phyloP scores from a whole-genome alignment of 1,140 invertebrate species.

The Plutomurus gul region DNA sequence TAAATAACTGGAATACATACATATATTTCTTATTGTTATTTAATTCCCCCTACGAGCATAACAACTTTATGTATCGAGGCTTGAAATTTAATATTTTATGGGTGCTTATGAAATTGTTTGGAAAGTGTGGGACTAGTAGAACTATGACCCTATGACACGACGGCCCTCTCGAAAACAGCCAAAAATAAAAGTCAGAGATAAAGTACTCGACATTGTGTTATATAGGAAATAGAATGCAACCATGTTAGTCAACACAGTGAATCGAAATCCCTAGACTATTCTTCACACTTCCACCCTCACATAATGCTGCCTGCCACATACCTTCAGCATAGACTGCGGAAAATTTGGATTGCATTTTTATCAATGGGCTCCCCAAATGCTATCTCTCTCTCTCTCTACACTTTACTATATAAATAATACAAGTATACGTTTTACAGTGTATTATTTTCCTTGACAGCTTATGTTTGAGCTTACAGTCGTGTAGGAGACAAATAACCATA shows the following conservation, averaged over 20 bases:
- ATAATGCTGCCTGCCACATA: not conserved
- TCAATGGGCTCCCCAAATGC: not conserved
- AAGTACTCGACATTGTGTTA: slow-evolving; percentile 3
- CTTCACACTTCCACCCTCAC: slow-evolving; percentile 24
- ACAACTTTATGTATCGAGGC: not conserved
- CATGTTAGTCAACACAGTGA: not conserved
- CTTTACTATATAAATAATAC: no score
- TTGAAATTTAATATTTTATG: not conserved
- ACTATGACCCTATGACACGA: not conserved
- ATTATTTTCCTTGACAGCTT: no score
- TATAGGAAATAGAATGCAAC: not conserved
- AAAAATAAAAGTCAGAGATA: not conserved
- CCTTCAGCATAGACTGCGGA: not conserved
- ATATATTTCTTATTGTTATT: not conserved
- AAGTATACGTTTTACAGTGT: no score
- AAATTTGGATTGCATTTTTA: slow-evolving; percentile 12
- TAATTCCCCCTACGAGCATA: no score
- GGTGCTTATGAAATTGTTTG: not conserved
- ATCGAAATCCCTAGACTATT: slow-evolving; percentile 14
- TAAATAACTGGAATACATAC: no score
- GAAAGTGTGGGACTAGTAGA: not conserved
- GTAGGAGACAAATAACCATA: no score
- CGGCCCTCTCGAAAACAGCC: not conserved
- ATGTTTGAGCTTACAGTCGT: no score
- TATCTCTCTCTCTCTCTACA: not conserved